These are phyloP conservation scores for Pachyrhynchus sulphureomaculatus DNA, from an alignment of 1,140 invertebrate species.

Conservation along the genomic window DNA sequence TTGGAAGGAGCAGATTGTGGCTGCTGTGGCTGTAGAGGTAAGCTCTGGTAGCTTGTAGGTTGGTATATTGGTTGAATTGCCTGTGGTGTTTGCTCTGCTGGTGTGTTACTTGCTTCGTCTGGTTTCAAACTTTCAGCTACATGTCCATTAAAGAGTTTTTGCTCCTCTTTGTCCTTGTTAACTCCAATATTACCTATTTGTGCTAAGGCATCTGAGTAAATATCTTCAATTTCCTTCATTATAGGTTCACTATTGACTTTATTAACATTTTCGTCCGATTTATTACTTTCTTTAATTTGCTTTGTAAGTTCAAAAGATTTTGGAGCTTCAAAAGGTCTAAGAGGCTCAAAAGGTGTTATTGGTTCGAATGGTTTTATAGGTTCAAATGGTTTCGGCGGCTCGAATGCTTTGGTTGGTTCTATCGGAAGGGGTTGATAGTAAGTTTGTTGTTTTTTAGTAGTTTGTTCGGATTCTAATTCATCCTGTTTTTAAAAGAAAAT, in stretches of 20 bases:
- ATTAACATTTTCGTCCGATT: constrained; percentile 30
- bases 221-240: constrained; percentile 18
- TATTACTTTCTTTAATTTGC: constrained; percentile 42
- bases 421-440: constrained; percentile 21
- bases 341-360: constrained; percentile 33
- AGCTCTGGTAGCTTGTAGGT: neutral
- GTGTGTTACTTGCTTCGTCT: neutral
- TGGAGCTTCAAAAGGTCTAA: constrained; percentile 40
- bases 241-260: constrained; percentile 5
- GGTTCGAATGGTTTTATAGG: constrained; percentile 24
- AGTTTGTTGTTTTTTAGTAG: neutral
- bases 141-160: neutral
- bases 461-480: neutral
- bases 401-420: neutral
- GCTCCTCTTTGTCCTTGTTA: neutral
- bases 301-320: constrained; percentile 40
- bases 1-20: no score
- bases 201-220: constrained; percentile 23
- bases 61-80: constrained; percentile 1
- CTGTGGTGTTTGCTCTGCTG: neutral
- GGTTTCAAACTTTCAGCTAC: neutral
- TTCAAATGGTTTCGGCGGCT: constrained; percentile 12
- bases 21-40: no score
- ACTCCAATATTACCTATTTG: constrained; percentile 20
- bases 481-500: neutral